Evolutionary conservation across 2,797 vertebrate species (phyloP).

Genomic region (Tenualosa thibaudeaui): DNA sequence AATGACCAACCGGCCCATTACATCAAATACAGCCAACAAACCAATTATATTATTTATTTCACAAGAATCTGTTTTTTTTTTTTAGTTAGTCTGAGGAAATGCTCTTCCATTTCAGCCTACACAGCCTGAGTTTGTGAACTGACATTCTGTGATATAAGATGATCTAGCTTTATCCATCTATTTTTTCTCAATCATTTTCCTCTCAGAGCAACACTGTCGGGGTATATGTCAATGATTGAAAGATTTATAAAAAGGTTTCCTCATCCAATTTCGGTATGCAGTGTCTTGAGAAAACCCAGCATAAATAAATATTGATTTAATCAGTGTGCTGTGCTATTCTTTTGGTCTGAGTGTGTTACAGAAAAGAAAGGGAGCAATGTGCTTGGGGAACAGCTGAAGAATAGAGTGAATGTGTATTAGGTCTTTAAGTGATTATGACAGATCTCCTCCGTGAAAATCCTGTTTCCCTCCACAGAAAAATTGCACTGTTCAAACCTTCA

Average conservation of each 20-base stretch:
- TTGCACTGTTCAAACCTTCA: conserved; percentile 30
- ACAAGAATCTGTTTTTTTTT: too few relatives aligned
- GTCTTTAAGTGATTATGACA: conserved; percentile 39
- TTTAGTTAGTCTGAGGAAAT: background rate
- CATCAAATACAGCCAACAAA: background rate
- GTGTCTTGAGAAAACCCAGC: conserved; percentile 19
- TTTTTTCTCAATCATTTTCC: background rate
- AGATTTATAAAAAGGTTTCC: background rate
- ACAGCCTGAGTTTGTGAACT: background rate
- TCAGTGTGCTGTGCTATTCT: conserved; percentile 13
- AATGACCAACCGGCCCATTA: background rate
- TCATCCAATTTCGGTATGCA: conserved; percentile 13
- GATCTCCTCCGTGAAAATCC: conserved; percentile 29
- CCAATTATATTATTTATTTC: background rate
- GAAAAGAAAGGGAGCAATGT: background rate
- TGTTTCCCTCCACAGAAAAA: conserved; percentile 39
- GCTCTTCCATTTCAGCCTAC: background rate
- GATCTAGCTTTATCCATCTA: background rate
- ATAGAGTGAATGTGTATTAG: conserved; percentile 18
- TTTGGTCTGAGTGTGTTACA: conserved; percentile 30
- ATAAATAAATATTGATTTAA: conserved; percentile 33
- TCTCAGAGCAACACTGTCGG: background rate
- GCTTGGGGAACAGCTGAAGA: conserved; percentile 20
- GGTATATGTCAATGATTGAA: conserved; percentile 8
- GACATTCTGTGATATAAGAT: conserved; percentile 1